Percentiles rank a stretch among this genome's conserved stretches.
phyloP scores from a whole-genome alignment of 2,113 vertebrate genomes.

The Hiodon alosoides region DNA sequence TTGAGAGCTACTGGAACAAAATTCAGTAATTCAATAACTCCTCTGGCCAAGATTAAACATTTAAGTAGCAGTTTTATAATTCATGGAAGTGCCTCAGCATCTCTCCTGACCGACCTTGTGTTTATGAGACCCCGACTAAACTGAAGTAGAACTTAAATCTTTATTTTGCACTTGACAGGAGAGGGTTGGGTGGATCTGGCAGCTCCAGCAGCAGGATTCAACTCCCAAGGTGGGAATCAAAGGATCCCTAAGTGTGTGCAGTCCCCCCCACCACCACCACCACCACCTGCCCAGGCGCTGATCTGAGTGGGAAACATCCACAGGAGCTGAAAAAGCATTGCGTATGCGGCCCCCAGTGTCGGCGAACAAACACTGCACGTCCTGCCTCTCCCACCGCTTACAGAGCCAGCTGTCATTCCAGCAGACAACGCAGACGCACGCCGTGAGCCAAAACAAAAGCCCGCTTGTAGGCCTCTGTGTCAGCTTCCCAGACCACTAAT shows the following conservation, averaged over 20 bases:
- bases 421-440: background rate
- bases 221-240: background rate
- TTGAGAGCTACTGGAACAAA: too few relatives aligned
- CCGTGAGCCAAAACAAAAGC: background rate
- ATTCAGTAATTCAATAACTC: background rate
- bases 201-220: background rate
- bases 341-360: too few relatives aligned
- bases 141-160: background rate
- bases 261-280: too few relatives aligned
- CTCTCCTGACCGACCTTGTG: background rate
- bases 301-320: background rate
- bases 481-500: background rate
- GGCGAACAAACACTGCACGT: background rate
- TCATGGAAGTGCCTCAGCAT: background rate
- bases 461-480: background rate
- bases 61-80: conserved; percentile 1
- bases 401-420: background rate
- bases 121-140: conserved; percentile 3
- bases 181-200: background rate
- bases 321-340: background rate
- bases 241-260: background rate
- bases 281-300: background rate
- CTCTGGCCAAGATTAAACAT: conserved; percentile 1
- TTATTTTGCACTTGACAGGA: background rate
- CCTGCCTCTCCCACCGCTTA: background rate